Percentiles rank a stretch among this genome's conserved stretches.
Evolutionary conservation across 2,888 invertebrate species (phyloP).

Genomic region (Heliconius hortense): DNA sequence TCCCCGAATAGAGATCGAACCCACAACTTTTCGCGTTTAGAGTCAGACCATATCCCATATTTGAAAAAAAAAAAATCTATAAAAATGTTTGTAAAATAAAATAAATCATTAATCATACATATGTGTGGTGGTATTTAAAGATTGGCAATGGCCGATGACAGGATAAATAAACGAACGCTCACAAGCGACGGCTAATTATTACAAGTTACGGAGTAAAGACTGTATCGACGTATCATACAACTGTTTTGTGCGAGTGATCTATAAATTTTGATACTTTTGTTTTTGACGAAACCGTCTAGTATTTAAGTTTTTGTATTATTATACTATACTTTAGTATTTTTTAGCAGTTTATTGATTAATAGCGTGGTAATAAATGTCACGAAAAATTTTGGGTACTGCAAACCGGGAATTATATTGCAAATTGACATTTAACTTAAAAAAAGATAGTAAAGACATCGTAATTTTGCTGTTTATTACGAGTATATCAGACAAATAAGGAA

Average conservation of each 20-base stretch:
- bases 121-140: conserved; percentile 2
- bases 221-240: not conserved
- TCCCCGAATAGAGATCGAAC: not conserved
- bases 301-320: too few relatives aligned
- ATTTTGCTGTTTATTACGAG: not conserved
- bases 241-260: too few relatives aligned
- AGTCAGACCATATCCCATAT: not conserved
- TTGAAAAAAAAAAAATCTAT: not conserved
- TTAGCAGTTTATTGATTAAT: not conserved
- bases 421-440: not conserved
- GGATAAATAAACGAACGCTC: conserved; percentile 25
- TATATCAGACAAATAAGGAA: not conserved
- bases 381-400: too few relatives aligned
- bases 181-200: conserved; percentile 15
- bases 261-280: too few relatives aligned
- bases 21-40: not conserved
- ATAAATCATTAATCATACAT: conserved; percentile 16
- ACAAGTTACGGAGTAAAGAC: conserved; percentile 16
- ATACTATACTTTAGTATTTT: not conserved
- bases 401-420: not conserved
- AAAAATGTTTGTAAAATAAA: conserved; percentile 1
- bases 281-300: too few relatives aligned
- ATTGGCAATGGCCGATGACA: conserved; percentile 18
- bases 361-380: too few relatives aligned
- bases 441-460: not conserved